Conservation (phyloP, 35 echinoderm and acorn worm genomes). For the Hemicentrotus pulcherrimus region DNA sequence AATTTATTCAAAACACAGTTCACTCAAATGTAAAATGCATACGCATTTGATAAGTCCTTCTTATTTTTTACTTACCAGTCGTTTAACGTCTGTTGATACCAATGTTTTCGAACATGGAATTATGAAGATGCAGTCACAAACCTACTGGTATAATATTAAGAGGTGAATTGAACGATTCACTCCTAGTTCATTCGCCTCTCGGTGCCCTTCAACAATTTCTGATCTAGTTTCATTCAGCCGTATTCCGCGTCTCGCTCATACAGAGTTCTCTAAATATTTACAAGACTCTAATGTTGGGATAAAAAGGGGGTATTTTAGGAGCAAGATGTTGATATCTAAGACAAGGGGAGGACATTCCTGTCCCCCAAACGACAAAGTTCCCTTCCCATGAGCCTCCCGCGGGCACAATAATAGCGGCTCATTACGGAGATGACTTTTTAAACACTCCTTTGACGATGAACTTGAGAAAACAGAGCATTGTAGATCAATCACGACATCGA, state of each 20-base stretch:
- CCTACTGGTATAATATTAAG: background rate
- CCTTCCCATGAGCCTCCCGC: background rate
- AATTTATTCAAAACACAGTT: too few species aligned
- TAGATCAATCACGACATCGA: background rate
- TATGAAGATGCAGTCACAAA: background rate
- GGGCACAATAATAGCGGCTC: constrained; percentile 37
- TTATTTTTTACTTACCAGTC: background rate
- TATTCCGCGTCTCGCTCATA: background rate
- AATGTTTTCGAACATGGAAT: background rate
- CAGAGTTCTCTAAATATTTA: background rate
- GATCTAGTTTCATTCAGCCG: background rate
- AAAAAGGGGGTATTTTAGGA: background rate
- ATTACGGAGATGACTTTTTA: constrained; percentile 25
- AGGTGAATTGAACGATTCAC: background rate
- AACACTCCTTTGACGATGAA: constrained; percentile 5
- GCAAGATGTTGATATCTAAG: background rate
- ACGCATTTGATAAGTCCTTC: background rate
- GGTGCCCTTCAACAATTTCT: background rate
- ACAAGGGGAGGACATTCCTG: background rate
- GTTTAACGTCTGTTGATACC: background rate
- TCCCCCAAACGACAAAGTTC: background rate
- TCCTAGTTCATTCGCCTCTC: background rate
- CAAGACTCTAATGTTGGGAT: background rate
- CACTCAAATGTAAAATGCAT: too few species aligned
- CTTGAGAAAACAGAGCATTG: background rate